Evolutionary conservation across 2,797 vertebrate species (phyloP), one percentile per base, ranked within the genome.

Genomic region (Octomys mimax): DNA sequence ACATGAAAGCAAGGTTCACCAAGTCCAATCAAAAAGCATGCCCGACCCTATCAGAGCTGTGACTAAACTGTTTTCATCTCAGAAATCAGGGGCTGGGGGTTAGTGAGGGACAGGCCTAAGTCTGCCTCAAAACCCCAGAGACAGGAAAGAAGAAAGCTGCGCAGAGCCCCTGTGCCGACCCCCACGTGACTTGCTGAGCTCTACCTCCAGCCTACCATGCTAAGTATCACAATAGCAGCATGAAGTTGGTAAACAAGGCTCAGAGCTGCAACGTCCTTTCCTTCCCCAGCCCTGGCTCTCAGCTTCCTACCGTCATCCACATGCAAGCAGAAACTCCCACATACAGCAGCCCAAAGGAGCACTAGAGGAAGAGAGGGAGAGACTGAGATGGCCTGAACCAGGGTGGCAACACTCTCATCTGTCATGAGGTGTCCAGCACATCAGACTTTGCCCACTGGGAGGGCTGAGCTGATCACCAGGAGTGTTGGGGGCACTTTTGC

Each of bases 101-200:
- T 22, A 85, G 12, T n/a, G 28, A 88, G 46, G 39, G 21, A 66
- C 36, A 71, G 22, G 89, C 46, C 91, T 71, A 54, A 77, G 80
- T 92, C 79, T 86, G 62, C 70, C 70, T 3, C 31, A 54, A 73
- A 73, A 61, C 36, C 57, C 77, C 36, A 73, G n/a, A 22, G 85
- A 87, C 9, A 66, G 57, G n/a, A 21, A n/a, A 64, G 46, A 46
- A 33, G 62, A 93, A 36, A 75, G 19, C 26, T 18, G 11, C 33
- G 73, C 66, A 36, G 18, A 64, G 59, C 54, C 57, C 10, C 1
- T 2, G 75, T 7, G 62, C 80, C 91, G 88, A 88, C 78, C 31
- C 28, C 61, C 62, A 39, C 24, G 78, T 0, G 1, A 70, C 0
- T 0, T 24, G 42, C 11, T 22, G 18, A 10, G 28, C 28, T n/a